These are phyloP conservation scores for Smutsia gigantea DNA, from an alignment of 2,797 vertebrate genomes.

Conservation along the genomic window DNA sequence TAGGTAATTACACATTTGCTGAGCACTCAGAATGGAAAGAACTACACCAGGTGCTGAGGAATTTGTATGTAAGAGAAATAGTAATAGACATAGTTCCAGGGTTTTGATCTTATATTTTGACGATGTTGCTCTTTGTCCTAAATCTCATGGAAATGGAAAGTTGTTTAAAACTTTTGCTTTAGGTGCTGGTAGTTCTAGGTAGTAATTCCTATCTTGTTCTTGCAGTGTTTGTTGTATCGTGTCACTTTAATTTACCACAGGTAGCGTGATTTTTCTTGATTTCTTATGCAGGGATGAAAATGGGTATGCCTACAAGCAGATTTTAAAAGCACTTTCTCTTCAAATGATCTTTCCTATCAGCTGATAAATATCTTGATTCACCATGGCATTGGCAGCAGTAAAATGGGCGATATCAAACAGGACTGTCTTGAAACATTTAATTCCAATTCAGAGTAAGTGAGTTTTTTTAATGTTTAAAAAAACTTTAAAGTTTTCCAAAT, in stretches of 20 bases:
- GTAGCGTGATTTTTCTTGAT: slow-evolving; percentile 51
- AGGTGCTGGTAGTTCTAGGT: not conserved
- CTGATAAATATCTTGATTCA: slow-evolving; percentile 23
- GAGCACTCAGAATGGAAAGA: not conserved
- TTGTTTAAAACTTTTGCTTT: not conserved
- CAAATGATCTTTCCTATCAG: not conserved
- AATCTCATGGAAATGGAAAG: not conserved
- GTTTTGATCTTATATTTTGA: not conserved
- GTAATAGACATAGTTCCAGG: not conserved
- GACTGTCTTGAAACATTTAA: slow-evolving; percentile 53
- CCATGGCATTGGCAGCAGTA: slow-evolving; percentile 58
- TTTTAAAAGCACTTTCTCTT: slow-evolving; percentile 28
- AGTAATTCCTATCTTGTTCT: not conserved
- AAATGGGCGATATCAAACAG: slow-evolving; percentile 42
- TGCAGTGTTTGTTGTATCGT: not conserved
- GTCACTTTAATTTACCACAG: not conserved
- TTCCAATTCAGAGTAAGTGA: slow-evolving; percentile 79
- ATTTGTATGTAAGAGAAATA: slow-evolving; percentile 12
- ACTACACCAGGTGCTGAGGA: not conserved
- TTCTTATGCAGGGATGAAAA: slow-evolving; percentile 63
- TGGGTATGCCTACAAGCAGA: not conserved
- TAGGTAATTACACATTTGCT: not conserved
- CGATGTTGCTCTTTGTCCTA: not conserved
- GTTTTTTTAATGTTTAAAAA: slow-evolving; percentile 48
- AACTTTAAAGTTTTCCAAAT: not conserved